phyloP scores from a whole-genome alignment of 2,113 vertebrate species.

The Podiceps cristatus region DNA sequence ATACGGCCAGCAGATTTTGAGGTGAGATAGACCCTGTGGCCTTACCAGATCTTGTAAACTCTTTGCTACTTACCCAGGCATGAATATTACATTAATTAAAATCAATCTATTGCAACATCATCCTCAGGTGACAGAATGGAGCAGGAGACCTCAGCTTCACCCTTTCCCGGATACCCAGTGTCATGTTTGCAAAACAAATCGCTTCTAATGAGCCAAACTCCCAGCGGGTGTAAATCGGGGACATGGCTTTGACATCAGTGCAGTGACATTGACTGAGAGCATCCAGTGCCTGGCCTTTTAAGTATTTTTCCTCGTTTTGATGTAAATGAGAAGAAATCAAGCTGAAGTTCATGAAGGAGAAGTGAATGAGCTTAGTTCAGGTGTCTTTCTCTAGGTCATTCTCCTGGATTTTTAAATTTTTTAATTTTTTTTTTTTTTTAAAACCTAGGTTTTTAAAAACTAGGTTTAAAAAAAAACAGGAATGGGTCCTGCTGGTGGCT shows the following conservation, averaged over 20 bases:
- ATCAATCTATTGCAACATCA: not conserved
- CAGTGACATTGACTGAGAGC: not conserved
- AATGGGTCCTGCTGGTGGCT: not conserved
- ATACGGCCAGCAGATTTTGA: not conserved
- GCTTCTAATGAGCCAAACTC: not conserved
- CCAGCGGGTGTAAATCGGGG: not conserved
- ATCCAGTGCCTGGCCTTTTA: not conserved
- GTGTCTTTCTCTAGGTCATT: not conserved
- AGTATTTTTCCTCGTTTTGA: not conserved
- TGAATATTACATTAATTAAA: not conserved
- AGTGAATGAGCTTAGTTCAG: not conserved
- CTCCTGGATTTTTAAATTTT: not conserved
- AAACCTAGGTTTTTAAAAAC: too few species aligned
- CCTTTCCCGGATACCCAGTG: accelerated
- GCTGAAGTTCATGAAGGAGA: not conserved
- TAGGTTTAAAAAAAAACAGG: too few species aligned
- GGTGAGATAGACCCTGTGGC: not conserved
- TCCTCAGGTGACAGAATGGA: not conserved
- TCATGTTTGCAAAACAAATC: not conserved
- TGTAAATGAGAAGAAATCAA: not conserved
- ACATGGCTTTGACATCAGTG: not conserved
- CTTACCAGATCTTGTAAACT: not conserved
- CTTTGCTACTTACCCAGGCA: not conserved
- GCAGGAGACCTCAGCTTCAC: not conserved
- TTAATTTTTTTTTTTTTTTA: too few species aligned